Evolutionary conservation across 1,140 invertebrate species (phyloP), one percentile per base, ranked within the genome.

Genomic region (Sitobion miscanthi): DNA sequence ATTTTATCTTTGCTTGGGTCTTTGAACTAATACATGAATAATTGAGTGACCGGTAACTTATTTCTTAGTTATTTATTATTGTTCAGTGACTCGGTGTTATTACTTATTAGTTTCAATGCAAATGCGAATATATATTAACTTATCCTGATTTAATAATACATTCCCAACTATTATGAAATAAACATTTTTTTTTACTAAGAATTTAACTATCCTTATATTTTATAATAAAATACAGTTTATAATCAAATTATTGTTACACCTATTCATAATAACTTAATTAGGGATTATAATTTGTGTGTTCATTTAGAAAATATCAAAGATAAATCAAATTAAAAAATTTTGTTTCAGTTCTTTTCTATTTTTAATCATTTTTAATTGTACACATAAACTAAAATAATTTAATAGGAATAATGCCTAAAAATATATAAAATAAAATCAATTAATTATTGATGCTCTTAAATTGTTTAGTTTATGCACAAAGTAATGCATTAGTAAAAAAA

Each of bases 311-410:
- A 7, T 35, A 77, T 17, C 4, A n/a, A 77, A 77, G 30, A 77
- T n/a, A 20, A 77, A 77, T n/a, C 2, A 69, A 69, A 69, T n/a
- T 5, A 77, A 77, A 77, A n/a, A 77, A 0, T n/a, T n/a, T 77
- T 30, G n/a, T n/a, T 77, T 14, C 14, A 77, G n/a, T 77, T 35
- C 14, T n/a, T n/a, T 30, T 69, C 14, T 77, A 14, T 17, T 77
- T 77, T n/a, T 23, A 83, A 83, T 38, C 6, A 83, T 83, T 83
- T 83, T 38, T 38, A 38, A 83, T 38, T 38, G 77, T 83, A 38
- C 20, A 83, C 77, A 83, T 23, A 77, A 83, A 83, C 77, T 83
- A 83, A 35, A 83, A 83, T 83, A 7, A 83, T 83, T 83, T 38
- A 35, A 83, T 23, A 38, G 77, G 20, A 83, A 86, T 45, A 14